Evolutionary conservation across 2,797 vertebrate genomes (phyloP), one percentile per base, ranked within the genome.

Genomic region (Hyperoplus immaculatus): DNA sequence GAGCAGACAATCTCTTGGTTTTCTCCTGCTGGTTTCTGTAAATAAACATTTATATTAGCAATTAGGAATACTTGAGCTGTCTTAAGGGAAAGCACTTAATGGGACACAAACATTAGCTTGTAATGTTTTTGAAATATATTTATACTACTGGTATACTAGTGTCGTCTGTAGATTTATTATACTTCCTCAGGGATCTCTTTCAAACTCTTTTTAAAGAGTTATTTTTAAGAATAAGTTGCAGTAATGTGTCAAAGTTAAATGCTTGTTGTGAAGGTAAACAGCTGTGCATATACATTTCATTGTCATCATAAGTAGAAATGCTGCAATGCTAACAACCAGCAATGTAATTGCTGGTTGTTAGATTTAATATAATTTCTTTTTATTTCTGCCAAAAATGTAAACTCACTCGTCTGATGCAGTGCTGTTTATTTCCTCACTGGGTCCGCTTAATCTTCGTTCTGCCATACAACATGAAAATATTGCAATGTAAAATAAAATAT

Each of bases 401-500:
- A 92, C 93, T 92, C 80, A 93, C 92, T 81, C 64, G 38, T 75
- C 65, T 39, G 79, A 39, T 41, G 66, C 29, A 9, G 1, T 3
- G 10, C 78, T 58, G 12, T 81, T 46, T 21, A 50, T 11, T 3
- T 81, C 61, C 18, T 73, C 68, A 60, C n/a, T 77, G 61, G 0
- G 43, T 70, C 51, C 75, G 1, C 14, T 78, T n/a, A 4, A 3
- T 69, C 12, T 77, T 65, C 80, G 61, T 78, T 82, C 90, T 90
- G 82, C 55, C n/a, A 73, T 69, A 78, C 29, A 38, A 67, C 15
- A 82, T 29, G 8, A 3, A 70, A 42, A 43, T 53, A 8, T 71
- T 69, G 39, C 1, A 38, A 8, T 43, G 59, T 42, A 8, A 49
- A 47, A 45, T n/a, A 29, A 61, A 62, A 61, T 14, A 14, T 12